Base-by-base conservation (phyloP, 2,797 vertebrate species). In the Rhinella marina region DNA sequence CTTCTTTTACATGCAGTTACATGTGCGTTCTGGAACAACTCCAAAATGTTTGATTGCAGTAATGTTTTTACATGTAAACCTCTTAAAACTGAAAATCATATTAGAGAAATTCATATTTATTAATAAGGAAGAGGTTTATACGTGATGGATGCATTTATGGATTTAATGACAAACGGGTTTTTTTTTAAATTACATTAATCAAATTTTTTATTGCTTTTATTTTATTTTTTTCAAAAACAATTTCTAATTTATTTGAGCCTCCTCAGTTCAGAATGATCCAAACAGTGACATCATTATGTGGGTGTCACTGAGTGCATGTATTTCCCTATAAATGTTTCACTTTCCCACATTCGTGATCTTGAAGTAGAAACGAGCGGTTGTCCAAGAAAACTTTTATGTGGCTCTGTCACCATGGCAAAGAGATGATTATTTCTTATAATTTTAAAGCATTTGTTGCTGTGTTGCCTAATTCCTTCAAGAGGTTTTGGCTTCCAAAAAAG, bases 341-440 rank as follows among this genome's bases (percentile, higher is more conserved):
- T 86, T 59, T 75, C 79, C 83, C 78, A 88, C 78, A 75, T 80
- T 85, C 23, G 6, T 2, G 83, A 64, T 54, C 54, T 59, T 81
- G 41, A 81, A 83, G 48, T 57, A 62, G 50, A 75, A 66, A 41
- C 76, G 25, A 61, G 84, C 66, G 80, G 84, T 66, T 57, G 68
- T 81, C 81, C 54, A 23, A 48, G 48, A 19, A 66, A n/a, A n/a
- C 88, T 89, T 89, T 89, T 25, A 89, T 89, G 88, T 89, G 88
- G 88, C 72, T 81, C 7, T 1, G 72, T 86, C 48, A 12, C 79
- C 84, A 82, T 78, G 80, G 84, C 14, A 54, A 82, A 77, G 23
- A 50, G 72, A 82, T 56, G 19, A 59, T 86, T 78, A 86, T 86
- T 89, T 70, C 29, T 48, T 76, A 6, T 78, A 89, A 86, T 52